Base-by-base conservation (phyloP, 2,113 vertebrate genomes). In the Ivindomyrus marchei region DNA sequence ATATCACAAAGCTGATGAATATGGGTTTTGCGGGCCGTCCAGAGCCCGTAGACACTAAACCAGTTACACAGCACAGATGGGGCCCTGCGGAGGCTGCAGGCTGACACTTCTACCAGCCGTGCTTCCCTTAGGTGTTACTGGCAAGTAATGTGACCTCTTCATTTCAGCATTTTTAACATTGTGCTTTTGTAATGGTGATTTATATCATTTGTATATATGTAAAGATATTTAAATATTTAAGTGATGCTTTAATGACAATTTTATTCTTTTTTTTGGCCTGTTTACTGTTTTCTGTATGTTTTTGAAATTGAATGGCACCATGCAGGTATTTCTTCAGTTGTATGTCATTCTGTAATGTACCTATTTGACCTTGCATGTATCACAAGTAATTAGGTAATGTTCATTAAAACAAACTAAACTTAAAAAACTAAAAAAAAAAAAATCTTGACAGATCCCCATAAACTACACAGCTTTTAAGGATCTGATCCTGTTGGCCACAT, bases 181-280 rank as follows among this genome's bases (percentile, higher is more conserved):
- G 52, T 87, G 62, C 66, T 90, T 90, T 88, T 90, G 27, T 88
- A 90, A 80, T 53, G 31, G 36, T 90, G 85, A 90, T 88, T 90
- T 90, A 80, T 56, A 36, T 85, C 19, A 53, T 88, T 52, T 88
- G 53, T 58, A 77, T 49, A 89, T 46, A n/a, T 86, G 62, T 91
- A 88, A 62, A 93, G 93, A 94, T 91, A 94, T 93, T 89, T 87
- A 62, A 58, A 90, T 90, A 87, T 89, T 85, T 89, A 89, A 89
- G 58, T 90, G 19, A 86, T 74, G 88, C 74, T 87, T 89, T 88
- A 89, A 85, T 80, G 88, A 90, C 46, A 11, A 87, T 17, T 90
- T 87, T 87, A 0, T 89, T 56, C 0, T 80, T 80, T 89, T 53
- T 86, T 62, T 88, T 88, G 17, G 15, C 19, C 53, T 56, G 31